Base-by-base conservation (phyloP, 2,797 vertebrate genomes). In the Manis pentadactyla region DNA sequence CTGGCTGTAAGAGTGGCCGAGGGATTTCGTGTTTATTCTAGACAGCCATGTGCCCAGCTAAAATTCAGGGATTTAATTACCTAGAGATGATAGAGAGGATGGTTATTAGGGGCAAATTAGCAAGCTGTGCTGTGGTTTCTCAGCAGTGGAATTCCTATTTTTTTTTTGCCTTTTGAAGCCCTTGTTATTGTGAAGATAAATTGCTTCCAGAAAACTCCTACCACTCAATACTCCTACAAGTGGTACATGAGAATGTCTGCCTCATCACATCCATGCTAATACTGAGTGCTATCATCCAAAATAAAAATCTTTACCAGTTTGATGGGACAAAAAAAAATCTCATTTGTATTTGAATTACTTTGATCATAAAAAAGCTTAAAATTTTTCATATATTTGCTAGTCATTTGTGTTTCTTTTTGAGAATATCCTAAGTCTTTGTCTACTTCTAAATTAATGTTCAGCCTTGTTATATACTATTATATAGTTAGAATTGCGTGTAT, bases 391-490 rank as follows among this genome's bases (percentile, higher is more conserved):
- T 61, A 73, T 49, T 88, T 73, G 7, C 29, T 71, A 17, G 15
- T n/a, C 23, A 79, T 73, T 86, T 83, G 12, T 59, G 31, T 96
- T 91, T 90, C 14, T 64, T 93, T 75, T 37, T 66, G 66, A 68
- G 59, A 92, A 29, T 66, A 59, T 11, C 17, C 14, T 79, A 69
- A 39, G 7, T 55, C 25, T 94, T 31, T 13, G 23, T 86, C 46
- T 93, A 63, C 57, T 83, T 94, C 83, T 53, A 78, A 95, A 77
- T 93, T 73, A 73, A 64, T 53, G 93, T 69, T 83, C 64, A 69
- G 29, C 18, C 68, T 37, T n/a, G 6, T 53, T 51, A n/a, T n/a
- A 78, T 27, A 64, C 37, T 2, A 31, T 71, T 75, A 34, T 34
- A 34, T 0, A 46, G n/a, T 78, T 59, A 93, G 15, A 87, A 91